Evolutionary conservation across 2,113 vertebrate genomes (phyloP).

Genomic region (Cyprinodon variegatus): DNA sequence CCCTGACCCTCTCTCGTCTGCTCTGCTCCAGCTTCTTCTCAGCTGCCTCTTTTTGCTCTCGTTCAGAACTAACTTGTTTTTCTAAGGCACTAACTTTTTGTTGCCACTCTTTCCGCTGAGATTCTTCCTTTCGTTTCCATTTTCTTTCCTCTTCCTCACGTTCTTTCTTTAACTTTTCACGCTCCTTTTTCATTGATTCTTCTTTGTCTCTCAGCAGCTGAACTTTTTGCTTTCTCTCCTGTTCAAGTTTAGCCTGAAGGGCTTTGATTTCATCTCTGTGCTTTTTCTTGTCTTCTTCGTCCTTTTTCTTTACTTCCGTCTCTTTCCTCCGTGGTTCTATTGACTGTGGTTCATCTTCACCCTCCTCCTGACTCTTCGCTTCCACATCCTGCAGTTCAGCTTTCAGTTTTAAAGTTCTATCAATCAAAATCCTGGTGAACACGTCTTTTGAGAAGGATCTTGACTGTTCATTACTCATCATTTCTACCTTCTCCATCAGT

Average conservation of each 20-base stretch:
- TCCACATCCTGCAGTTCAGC: not conserved
- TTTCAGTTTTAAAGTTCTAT: not conserved
- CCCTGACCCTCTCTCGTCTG: not conserved
- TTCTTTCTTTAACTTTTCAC: constrained; percentile 1
- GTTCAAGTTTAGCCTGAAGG: not conserved
- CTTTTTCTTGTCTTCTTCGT: not conserved
- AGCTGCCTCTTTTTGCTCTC: not conserved
- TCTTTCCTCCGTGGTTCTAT: not conserved
- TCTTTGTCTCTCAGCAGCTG: not conserved
- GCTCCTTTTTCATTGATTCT: not conserved
- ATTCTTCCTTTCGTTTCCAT: not conserved
- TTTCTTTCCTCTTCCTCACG: not conserved
- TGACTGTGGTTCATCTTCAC: not conserved
- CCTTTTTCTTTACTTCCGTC: not conserved
- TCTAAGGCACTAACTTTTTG: not conserved
- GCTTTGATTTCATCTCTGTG: not conserved
- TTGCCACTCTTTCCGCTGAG: not conserved
- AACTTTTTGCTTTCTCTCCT: not conserved
- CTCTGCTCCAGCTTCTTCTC: not conserved
- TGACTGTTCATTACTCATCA: not conserved
- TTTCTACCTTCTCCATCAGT: not conserved
- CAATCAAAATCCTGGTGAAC: not conserved
- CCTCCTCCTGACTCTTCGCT: not conserved
- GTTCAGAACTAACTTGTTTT: not conserved
- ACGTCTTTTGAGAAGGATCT: not conserved